Evolutionary conservation across 2,113 vertebrate genomes (phyloP).

Genomic region (Anguilla japonica): DNA sequence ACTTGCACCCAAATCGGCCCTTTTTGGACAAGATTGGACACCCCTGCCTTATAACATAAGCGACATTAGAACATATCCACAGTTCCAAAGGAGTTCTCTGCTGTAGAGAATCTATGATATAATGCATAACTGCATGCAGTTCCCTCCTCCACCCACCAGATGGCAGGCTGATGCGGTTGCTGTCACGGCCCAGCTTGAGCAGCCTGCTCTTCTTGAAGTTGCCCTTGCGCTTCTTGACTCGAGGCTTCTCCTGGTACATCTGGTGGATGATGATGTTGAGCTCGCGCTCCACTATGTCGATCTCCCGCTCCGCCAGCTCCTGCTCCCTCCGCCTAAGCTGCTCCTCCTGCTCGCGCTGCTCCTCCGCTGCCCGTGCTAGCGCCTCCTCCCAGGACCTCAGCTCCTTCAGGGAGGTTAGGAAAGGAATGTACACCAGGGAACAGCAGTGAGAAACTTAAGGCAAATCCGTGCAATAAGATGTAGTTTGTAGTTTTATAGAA

Average conservation of each 20-base stretch:
- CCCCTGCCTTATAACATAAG: too few species aligned
- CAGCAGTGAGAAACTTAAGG: too few species aligned
- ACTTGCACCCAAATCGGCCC: too few species aligned
- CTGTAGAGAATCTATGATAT: background rate
- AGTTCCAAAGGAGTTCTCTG: background rate
- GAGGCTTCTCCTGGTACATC: conserved; percentile 87
- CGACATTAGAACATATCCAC: too few species aligned
- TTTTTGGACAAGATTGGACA: too few species aligned
- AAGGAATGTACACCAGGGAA: too few species aligned
- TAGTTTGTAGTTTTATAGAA: too few species aligned
- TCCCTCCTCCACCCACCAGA: conserved; percentile 73
- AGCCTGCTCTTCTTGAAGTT: conserved; percentile 85
- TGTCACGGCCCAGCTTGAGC: conserved; percentile 79
- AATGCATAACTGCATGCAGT: conserved; percentile 27
- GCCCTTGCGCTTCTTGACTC: conserved; percentile 84
- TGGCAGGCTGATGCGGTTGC: conserved; percentile 87
- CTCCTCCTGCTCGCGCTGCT: conserved; percentile 85
- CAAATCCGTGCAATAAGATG: too few species aligned
- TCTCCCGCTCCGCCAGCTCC: conserved; percentile 85
- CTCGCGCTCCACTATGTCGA: conserved; percentile 88
- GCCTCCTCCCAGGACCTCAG: conserved; percentile 88
- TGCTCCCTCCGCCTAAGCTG: conserved; percentile 81
- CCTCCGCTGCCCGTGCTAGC: conserved; percentile 79
- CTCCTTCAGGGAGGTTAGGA: conserved; percentile 66
- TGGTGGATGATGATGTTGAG: conserved; percentile 90